These are phyloP conservation scores for Campylorhamphus procurvoides DNA, from an alignment of 2,113 vertebrate species.

Conservation along the genomic window DNA sequence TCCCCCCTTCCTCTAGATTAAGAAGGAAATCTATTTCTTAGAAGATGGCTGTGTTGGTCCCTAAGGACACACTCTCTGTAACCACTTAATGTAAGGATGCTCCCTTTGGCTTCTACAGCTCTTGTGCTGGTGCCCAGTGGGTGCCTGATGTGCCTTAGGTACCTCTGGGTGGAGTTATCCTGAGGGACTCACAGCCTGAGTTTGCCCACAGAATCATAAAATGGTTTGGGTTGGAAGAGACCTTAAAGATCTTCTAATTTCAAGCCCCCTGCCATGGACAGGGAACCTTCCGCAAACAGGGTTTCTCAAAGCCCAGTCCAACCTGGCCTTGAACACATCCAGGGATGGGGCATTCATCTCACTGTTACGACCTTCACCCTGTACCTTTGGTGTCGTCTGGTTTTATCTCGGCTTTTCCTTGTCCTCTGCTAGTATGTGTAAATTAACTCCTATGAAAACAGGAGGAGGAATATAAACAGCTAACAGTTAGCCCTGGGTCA, in stretches of 20 bases:
- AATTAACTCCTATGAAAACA: background rate
- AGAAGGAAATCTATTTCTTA: background rate
- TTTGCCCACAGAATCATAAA: background rate
- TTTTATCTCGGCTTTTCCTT: background rate
- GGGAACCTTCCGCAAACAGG: background rate
- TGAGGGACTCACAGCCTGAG: background rate
- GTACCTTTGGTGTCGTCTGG: background rate
- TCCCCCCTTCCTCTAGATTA: background rate
- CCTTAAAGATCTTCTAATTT: background rate
- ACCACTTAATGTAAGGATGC: rapidly evolving
- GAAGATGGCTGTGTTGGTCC: background rate
- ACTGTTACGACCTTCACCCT: background rate
- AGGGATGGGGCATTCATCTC: background rate
- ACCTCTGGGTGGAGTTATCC: background rate
- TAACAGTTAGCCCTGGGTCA: background rate
- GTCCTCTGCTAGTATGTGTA: background rate
- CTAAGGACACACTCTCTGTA: background rate
- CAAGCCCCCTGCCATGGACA: background rate
- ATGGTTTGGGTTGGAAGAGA: background rate
- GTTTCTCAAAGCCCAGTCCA: background rate
- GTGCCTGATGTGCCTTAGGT: rapidly evolving
- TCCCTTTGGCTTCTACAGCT: background rate
- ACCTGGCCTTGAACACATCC: background rate
- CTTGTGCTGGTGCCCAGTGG: background rate
- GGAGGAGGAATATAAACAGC: background rate